Evolutionary conservation across 2,797 vertebrate genomes (phyloP), one percentile per base, ranked within the genome.

Genomic region (Acanthiza pusilla): DNA sequence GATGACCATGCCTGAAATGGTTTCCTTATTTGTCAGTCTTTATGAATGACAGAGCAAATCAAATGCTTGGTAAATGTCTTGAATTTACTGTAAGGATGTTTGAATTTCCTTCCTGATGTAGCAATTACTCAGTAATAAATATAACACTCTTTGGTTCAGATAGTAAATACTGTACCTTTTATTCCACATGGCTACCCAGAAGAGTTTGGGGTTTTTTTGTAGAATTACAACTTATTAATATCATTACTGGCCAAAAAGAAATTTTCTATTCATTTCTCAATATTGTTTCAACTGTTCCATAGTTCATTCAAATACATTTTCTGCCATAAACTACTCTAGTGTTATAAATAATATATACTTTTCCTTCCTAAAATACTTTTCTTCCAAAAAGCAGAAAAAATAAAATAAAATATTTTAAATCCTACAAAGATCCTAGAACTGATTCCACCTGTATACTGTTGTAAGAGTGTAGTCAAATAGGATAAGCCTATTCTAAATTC

Each of bases 291-390:
- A 40, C 16, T 38, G 15, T 58, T 91, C 30, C 11, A 40, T 36
- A 87, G 36, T 34, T 91, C 48, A 55, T 87, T 91, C 29, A 66
- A 71, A 89, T 40, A 5, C 11, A 45, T 55, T 87, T 94, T 87
- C 47, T 66, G 9, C 16, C 10, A 51, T 47, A 50, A 3, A n/a
- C 15, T 81, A 48, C 29, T 66, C 27, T 25, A 42, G 3, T 19
- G 5, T 60, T 91, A 72, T 55, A 71, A 88, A 84, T 55, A 79
- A 83, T 54, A 45, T 17, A 47, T 3, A 47, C 1, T 11, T 75
- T 77, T 62, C 10, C 18, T 58, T 87, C 87, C 36, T 85, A 53
- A 80, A 79, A 75, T 9, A 11, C 3, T 83, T 87, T 89, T 79
- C 8, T 91, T 79, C 21, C 15, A 43, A 65, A 74, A 80, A 88